Base-by-base conservation (phyloP, 2,888 invertebrate species). In the Tridacna crocea region DNA sequence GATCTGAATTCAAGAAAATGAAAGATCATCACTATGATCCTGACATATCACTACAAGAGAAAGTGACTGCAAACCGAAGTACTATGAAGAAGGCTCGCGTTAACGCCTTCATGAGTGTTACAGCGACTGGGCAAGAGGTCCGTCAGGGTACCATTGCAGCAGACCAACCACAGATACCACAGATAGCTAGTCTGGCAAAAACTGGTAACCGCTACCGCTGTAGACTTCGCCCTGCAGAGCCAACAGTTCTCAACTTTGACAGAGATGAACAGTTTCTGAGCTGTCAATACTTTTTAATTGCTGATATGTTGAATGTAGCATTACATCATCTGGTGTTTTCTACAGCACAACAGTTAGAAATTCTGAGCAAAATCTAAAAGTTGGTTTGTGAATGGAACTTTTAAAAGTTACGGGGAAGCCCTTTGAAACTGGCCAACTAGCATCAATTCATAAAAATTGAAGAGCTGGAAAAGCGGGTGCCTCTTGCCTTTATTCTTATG, bases 331-430 rank as follows among this genome's bases (percentile, higher is more conserved):
- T 84, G 51, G 68, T 81, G 8, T 79, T 81, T 17, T 66, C 84
- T 0, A 79, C 79, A 11, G 61, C n/a, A 11, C 63, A 75, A 66
- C 80, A 81, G 55, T 74, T 77, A 60, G 27, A 75, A 36, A 55
- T 84, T 17, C 60, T 81, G 58, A 63, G n/a, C 36, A 13, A 72
- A 68, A 10, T 72, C 79, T 17, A 84, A 68, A 36, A 61, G 81
- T 15, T 81, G 79, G 84, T 81, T 84, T 19, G 74, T 79, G 79
- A 81, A 84, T 76, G 79, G 76, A 1, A 84, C 81, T 15, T 78
- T 80, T 61, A n/a, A 84, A 84, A 66, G 76, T 78, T 17, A 26
- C 17, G 58, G 51, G 55, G 3, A 26, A 79, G 13, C 74, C 79
- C 4, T 79, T 79, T 61, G 46, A 27, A 19, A 17, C 48, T 19